Base-by-base conservation (phyloP, 2,888 invertebrate species). In the Liodrosophila aerea region DNA sequence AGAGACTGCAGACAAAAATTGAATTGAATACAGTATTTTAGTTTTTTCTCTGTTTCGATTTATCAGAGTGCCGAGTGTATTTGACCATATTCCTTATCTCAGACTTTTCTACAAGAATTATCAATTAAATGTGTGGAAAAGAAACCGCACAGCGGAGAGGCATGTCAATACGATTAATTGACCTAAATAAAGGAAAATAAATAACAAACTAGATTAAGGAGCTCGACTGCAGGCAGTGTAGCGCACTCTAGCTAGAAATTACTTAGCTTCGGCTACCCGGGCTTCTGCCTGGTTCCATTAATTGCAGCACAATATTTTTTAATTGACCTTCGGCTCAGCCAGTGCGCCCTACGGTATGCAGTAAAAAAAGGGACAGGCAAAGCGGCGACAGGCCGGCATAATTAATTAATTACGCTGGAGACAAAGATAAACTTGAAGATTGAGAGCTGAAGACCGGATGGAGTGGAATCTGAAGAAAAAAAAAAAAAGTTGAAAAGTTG, bases 81-180 rank as follows among this genome's bases (percentile, higher is more conserved):
- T 47, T 34, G 61, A 54, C 60, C 59, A 59, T 47, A 45, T 63
- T 39, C 56, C 30, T 73, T 84, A 83, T 75, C 85, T 45, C 59
- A 60, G 39, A 44, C 9, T 5, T 9, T 56, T 68, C 39, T 37
- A 61, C 78, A 51, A 54, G 75, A 68, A 49, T 78, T 82, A 85
- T 85, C 78, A 85, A 78, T 78, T 82, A 78, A 81, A 77, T 65
- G 74, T 50, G 69, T 56, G 76, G 60, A 50, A 40, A 29, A 44
- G 27, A 22, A 56, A 77, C 54, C 43, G 47, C 18, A 37, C 36
- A 40, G 34, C 61, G 53, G 63, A 76, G 70, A 73, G 84, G 66
- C 73, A 45, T 80, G 84, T 76, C 76, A 80, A 83, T 80, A 81
- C 59, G 53, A 53, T 50, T 80, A 64, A 80, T 80, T 76, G 69